Evolutionary conservation across 2,113 vertebrate species (phyloP).

Genomic region (Rhynchomys soricoides): DNA sequence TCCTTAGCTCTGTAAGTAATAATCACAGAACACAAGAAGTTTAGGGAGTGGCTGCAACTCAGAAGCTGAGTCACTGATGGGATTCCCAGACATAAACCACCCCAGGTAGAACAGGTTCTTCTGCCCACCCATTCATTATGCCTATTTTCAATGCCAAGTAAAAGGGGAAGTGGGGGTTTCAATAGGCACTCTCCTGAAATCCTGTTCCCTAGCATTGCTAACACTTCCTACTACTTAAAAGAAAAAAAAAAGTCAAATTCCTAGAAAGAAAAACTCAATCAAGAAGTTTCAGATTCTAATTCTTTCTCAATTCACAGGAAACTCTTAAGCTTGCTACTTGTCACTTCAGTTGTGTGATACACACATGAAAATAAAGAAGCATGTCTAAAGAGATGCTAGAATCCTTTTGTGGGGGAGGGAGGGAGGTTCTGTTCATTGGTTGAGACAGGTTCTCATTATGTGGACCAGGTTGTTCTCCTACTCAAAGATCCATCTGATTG

Average conservation of each 20-base stretch:
- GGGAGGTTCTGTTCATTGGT: background rate
- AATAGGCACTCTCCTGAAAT: constrained; percentile 4
- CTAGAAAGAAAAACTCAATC: constrained; percentile 25
- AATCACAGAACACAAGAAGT: constrained; percentile 63
- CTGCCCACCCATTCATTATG: constrained; percentile 47
- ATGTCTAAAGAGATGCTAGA: constrained; percentile 11
- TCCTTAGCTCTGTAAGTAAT: constrained; percentile 36
- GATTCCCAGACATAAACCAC: constrained; percentile 52
- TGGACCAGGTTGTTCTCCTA: background rate
- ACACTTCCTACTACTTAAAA: background rate
- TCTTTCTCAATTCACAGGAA: background rate
- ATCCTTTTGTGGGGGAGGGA: background rate
- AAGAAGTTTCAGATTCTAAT: background rate
- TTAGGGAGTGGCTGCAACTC: constrained; percentile 61
- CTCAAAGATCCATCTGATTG: background rate
- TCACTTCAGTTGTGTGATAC: background rate
- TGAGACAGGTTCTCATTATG: background rate
- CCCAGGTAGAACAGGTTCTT: constrained; percentile 75
- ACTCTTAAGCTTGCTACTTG: background rate
- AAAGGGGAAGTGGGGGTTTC: constrained; percentile 40
- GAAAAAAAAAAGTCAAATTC: constrained; percentile 18
- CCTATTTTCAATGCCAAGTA: constrained; percentile 44
- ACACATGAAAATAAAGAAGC: background rate
- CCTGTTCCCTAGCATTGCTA: constrained; percentile 16
- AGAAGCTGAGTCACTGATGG: constrained; percentile 72